These are phyloP conservation scores for Artemia sinica DNA, from an alignment of 2,888 invertebrate species.

Conservation along the genomic window DNA sequence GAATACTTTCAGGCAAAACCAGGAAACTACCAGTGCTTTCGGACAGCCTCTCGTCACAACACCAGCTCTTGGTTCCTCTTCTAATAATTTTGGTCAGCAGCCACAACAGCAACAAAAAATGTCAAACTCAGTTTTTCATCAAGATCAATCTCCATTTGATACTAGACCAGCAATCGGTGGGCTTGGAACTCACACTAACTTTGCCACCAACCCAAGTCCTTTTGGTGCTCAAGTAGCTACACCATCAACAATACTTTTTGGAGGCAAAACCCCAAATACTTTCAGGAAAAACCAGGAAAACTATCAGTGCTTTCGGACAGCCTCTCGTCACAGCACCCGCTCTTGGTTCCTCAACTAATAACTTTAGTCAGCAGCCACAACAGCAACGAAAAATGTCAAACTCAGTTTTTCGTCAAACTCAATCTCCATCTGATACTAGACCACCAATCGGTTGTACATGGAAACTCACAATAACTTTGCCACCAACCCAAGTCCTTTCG, in stretches of 20 bases:
- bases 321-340: constrained; percentile 48
- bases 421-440: constrained; percentile 26
- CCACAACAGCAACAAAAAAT: too few species aligned
- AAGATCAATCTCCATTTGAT: constrained; percentile 30
- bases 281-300: constrained; percentile 31
- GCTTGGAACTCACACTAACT: too few species aligned
- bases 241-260: constrained; percentile 32
- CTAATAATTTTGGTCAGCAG: constrained; percentile 23
- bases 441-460: constrained; percentile 40
- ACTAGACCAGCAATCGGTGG: constrained; percentile 32
- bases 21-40: constrained; percentile 36
- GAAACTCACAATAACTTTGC: constrained; percentile 28
- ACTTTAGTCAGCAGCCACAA: constrained; percentile 26
- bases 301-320: constrained; percentile 45
- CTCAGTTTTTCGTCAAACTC: too few species aligned
- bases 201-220: background rate
- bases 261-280: constrained; percentile 30
- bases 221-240: constrained; percentile 20
- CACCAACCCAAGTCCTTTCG: constrained; percentile 25
- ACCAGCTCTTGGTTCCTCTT: constrained; percentile 49
- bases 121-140: background rate
- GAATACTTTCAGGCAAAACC: too few species aligned
- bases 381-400: constrained; percentile 20
- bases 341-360: constrained; percentile 44
- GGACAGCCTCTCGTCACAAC: constrained; percentile 51